Percentiles rank a stretch among this genome's conserved stretches.
Evolutionary conservation across 2,888 invertebrate genomes (phyloP).

Genomic region (Drosophila conformis): DNA sequence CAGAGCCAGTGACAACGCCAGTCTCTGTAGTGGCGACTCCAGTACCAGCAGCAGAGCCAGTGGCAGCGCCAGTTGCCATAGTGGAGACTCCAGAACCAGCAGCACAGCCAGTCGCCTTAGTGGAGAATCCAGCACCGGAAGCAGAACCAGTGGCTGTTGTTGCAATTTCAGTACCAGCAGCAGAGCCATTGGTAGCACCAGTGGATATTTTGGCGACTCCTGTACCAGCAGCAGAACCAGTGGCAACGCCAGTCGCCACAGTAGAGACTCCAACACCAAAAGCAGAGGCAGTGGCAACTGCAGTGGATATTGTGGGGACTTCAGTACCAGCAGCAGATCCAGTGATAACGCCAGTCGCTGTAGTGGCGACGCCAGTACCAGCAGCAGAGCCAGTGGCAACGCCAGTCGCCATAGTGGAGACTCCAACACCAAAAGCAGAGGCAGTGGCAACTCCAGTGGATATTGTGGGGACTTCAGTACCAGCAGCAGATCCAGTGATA

Average conservation of each 20-base stretch:
- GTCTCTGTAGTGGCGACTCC: background rate
- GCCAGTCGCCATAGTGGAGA: background rate
- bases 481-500: background rate
- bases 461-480: background rate
- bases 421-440: background rate
- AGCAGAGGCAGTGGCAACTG: background rate
- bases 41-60: background rate
- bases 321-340: too few species aligned
- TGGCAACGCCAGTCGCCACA: too few species aligned
- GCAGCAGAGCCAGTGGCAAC: background rate
- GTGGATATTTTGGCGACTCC: background rate
- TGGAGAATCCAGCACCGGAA: background rate
- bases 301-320: background rate
- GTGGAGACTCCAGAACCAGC: background rate
- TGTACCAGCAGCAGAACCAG: too few species aligned
- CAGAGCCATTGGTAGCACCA: background rate
- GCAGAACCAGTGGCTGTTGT: background rate
- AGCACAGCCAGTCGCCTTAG: background rate
- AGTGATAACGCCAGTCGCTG: too few species aligned
- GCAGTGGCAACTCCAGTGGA: background rate
- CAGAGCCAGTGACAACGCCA: background rate
- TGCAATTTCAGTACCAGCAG: background rate
- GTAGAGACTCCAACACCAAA: too few species aligned
- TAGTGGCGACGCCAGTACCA: background rate
- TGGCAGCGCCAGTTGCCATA: background rate